Conservation (phyloP, 64 coral and sea anemone genomes). For the Montipora foliosa region DNA sequence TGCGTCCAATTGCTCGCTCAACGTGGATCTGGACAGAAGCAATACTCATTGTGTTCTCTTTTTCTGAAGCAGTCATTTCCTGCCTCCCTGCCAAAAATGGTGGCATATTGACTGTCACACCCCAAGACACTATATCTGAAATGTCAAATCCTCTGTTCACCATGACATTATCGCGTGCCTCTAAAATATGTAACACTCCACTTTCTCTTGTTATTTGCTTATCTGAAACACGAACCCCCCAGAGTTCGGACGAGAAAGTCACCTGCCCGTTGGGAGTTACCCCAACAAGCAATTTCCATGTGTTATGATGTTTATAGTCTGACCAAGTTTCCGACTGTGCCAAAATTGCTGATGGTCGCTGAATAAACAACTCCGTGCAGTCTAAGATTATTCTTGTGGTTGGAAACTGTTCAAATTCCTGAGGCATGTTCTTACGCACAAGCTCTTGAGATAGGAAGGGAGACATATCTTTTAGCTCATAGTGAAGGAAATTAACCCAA, state of each 20-base stretch:
- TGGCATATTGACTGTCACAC: conserved; percentile 44
- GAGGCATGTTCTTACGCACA: conserved; percentile 24
- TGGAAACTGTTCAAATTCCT: conserved; percentile 46
- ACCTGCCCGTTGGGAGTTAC: conserved; percentile 39
- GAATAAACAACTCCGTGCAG: conserved; percentile 52
- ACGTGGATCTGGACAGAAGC: conserved; percentile 20
- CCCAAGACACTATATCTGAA: conserved; percentile 10
- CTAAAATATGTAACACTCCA: conserved; percentile 7
- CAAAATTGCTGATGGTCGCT: conserved; percentile 29
- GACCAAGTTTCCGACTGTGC: conserved; percentile 38
- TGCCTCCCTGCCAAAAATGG: conserved; percentile 1
- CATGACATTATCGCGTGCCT: conserved; percentile 5
- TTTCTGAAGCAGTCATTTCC: conserved; percentile 22
- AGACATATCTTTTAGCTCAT: conserved; percentile 53
- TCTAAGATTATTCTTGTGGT: conserved; percentile 65
- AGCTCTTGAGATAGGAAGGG: conserved; percentile 40
- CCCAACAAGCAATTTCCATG: conserved; percentile 25
- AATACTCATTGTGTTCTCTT: conserved; percentile 34
- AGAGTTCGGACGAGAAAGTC: conserved; percentile 18
- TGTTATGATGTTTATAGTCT: conserved; percentile 48
- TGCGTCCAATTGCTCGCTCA: conserved; percentile 11
- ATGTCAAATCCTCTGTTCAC: conserved; percentile 41
- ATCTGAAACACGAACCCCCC: conserved; percentile 14
- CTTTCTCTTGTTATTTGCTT: conserved; percentile 26
- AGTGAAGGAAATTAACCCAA: conserved; percentile 51